Evolutionary conservation across 2,797 vertebrate genomes (phyloP), one percentile per base, ranked within the genome.

Genomic region (Microhierax caerulescens): DNA sequence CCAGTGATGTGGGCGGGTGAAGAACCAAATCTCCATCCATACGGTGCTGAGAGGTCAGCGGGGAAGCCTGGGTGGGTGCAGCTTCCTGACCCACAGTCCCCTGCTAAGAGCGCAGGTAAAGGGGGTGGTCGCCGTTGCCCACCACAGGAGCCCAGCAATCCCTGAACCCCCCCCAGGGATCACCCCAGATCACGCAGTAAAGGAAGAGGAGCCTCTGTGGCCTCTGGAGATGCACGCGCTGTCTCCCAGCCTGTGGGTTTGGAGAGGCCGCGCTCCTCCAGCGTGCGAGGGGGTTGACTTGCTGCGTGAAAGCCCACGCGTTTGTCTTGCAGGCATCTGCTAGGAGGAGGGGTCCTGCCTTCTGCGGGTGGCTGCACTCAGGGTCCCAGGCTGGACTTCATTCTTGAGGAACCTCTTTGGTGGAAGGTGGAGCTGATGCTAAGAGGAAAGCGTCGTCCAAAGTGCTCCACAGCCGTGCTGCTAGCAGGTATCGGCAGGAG

Each of bases 71-170:
- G 37, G 27, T 41, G 18, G 24, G 10, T 34, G 30, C 64, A 70
- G 12, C n/a, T 45, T 53, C 30, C 63, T 47, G 43, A 14, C 17
- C 20, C 1, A 1, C 27, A 36, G 8, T 63, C 10, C 4, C 23
- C 15, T 41, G 51, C 34, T 70, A 45, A 48, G 20, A 37, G 20
- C 17, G 21, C 32, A 37, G 47, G 41, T 54, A 20, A 34, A 68
- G 41, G 11, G 32, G 2, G 6, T 30, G 56, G 12, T 69, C 0
- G 0, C 30, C 69, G 1, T 28, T 59, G 37, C n/a, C 27, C 16
- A 17, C 18, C 18, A 4, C n/a, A 34, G 36, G 10, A 76, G 64
- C 30, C 30, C 45, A 48, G 48, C 24, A 34, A 9, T 28, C n/a
- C 28, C 50, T 45, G 41, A 74, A 34, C 21, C 14, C 25, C 24